phyloP scores from a whole-genome alignment of 64 coral and sea anemone genomes.

The Anthopleura sola region DNA sequence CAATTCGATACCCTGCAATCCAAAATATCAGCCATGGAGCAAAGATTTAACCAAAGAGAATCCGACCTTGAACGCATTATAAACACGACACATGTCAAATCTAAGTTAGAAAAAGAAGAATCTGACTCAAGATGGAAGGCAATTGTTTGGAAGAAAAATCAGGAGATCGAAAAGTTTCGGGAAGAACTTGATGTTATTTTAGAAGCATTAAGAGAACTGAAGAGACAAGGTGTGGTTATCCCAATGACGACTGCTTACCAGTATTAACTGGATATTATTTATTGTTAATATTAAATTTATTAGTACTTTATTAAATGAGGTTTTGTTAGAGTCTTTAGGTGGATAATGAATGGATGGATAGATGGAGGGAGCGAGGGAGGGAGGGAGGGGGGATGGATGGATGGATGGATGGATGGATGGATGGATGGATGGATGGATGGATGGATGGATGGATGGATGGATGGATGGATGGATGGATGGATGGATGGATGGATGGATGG shows the following conservation, averaged over 20 bases:
- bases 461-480: too few relatives aligned
- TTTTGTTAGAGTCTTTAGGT: too few relatives aligned
- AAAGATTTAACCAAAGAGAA: conserved; percentile 75
- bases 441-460: too few relatives aligned
- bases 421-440: too few relatives aligned
- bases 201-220: conserved; percentile 79
- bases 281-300: not conserved
- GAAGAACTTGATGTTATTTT: conserved; percentile 83
- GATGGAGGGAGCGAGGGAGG: too few relatives aligned
- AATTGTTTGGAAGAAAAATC: conserved; percentile 75
- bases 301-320: too few relatives aligned
- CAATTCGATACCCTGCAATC: conserved; percentile 82
- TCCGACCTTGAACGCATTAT: conserved; percentile 79
- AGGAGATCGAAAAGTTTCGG: conserved; percentile 92
- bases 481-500: too few relatives aligned
- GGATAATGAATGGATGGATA: too few relatives aligned
- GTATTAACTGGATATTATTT: not conserved
- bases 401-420: too few relatives aligned
- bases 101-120: conserved; percentile 85
- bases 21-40: conserved; percentile 86
- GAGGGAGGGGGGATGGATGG: too few relatives aligned
- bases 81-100: conserved; percentile 70
- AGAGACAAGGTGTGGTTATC: conserved; percentile 84
- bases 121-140: conserved; percentile 65
- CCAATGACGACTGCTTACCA: conserved; percentile 25